Evolutionary conservation across 2,888 invertebrate species (phyloP), one percentile per base, ranked within the genome.

Genomic region (Agonum fuliginosum): DNA sequence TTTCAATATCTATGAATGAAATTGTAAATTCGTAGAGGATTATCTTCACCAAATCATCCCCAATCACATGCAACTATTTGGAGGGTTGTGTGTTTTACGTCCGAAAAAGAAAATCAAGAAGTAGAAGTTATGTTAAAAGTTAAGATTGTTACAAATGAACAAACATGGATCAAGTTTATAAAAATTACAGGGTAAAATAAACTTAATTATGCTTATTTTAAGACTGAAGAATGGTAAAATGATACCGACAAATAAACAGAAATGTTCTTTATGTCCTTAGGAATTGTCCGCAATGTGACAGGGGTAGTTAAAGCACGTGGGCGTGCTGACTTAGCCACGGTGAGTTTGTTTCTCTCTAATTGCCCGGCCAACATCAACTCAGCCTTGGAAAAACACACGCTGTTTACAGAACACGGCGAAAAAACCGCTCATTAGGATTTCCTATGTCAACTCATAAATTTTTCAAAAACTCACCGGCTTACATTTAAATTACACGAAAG

Each of bases 381-480:
- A 20, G 30, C 34, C 20, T 24, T 6, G 43, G 46, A 46, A 46
- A 67, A 70, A 37, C 71, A 71, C 51, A 14, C 17, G 17, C 27
- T 34, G 71, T 71, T 71, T 71, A 48, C 71, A 71, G 48, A 71
- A 34, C 37, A 30, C 30, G 27, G 20, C 17, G 51, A 71, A 72
- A 72, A 72, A 72, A 72, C 54, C 58, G 20, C 72, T 72, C 72
- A 72, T 72, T 72, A 72, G 72, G 58, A 72, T 48, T 51, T 48
- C 71, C 71, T 71, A 71, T 58, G 72, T 72, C 72, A 72, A 72
- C 72, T 72, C 54, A 72, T 72, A 72, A 72, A 72, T 72, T 72
- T 58, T 72, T 72, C 72, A 72, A 72, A 72, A 72, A 54, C 37
- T 54, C 20, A n/a, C n/a, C 19, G 72, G 71, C 41, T 51, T 71